These are phyloP conservation scores for Trichonephila clavipes DNA, from an alignment of 1,140 invertebrate genomes.

Conservation along the genomic window DNA sequence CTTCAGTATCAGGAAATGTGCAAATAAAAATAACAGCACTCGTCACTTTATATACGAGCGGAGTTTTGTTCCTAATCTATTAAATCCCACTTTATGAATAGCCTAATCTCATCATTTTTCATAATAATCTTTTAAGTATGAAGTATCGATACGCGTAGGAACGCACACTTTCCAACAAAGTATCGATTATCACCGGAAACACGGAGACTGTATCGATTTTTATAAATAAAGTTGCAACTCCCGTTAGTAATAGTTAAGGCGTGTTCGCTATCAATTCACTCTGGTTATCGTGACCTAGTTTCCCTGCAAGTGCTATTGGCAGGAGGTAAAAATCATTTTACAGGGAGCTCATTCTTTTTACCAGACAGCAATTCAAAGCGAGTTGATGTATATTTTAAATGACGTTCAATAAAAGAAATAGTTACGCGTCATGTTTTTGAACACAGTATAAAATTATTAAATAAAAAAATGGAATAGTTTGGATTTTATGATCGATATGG, in stretches of 20 bases:
- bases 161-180: background rate
- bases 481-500: too few species aligned
- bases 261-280: slow-evolving; percentile 26
- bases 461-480: background rate
- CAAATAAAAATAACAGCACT: too few species aligned
- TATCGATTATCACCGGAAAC: background rate
- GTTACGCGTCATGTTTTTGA: background rate
- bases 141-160: background rate
- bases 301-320: slow-evolving; percentile 37
- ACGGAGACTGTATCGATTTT: background rate
- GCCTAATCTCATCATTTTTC: background rate
- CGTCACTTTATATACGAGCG: background rate
- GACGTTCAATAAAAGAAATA: background rate
- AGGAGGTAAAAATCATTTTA: slow-evolving; percentile 28
- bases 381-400: slow-evolving; percentile 9
- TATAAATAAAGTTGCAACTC: slow-evolving; percentile 37
- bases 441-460: background rate
- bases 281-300: slow-evolving; percentile 37
- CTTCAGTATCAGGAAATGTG: background rate
- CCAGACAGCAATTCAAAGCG: background rate
- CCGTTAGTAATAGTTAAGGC: slow-evolving; percentile 23
- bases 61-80: background rate
- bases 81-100: slow-evolving; percentile 6
- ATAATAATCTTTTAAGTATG: background rate
- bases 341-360: background rate